These are phyloP conservation scores for Miltochrista miniata DNA, from an alignment of 2,888 invertebrate genomes.

Conservation along the genomic window DNA sequence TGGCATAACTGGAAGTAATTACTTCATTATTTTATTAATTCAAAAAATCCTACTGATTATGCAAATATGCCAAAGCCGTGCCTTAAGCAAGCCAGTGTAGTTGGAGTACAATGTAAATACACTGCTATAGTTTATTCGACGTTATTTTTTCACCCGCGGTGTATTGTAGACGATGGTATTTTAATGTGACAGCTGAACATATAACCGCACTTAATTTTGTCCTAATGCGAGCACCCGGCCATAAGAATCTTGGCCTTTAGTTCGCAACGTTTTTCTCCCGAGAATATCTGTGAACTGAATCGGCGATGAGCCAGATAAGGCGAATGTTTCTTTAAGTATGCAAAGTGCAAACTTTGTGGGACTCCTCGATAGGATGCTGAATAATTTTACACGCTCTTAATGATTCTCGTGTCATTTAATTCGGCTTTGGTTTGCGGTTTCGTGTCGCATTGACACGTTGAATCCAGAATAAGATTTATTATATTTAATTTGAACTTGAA, in stretches of 20 bases:
- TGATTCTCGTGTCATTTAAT: conserved; percentile 74
- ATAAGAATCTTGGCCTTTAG: conserved; percentile 64
- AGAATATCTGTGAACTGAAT: conserved; percentile 75
- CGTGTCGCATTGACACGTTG: conserved; percentile 59
- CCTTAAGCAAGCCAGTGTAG: conserved; percentile 39
- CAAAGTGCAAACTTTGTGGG: conserved; percentile 78
- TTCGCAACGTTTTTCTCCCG: conserved; percentile 65
- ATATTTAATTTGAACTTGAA: conserved; percentile 28
- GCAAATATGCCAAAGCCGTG: too few species aligned
- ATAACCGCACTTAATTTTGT: conserved; percentile 82
- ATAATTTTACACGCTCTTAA: conserved; percentile 82
- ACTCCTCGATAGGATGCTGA: conserved; percentile 72
- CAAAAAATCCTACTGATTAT: too few species aligned
- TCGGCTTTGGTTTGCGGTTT: conserved; percentile 45
- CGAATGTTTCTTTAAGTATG: conserved; percentile 79
- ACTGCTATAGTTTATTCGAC: conserved; percentile 57
- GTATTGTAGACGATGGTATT: conserved; percentile 74
- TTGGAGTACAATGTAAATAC: conserved; percentile 58
- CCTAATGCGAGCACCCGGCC: conserved; percentile 72
- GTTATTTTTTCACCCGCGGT: conserved; percentile 64
- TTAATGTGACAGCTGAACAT: conserved; percentile 79
- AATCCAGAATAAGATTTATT: conserved; percentile 50
- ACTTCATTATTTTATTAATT: too few species aligned
- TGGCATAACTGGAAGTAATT: too few species aligned
- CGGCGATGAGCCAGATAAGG: conserved; percentile 79